Evolutionary conservation across 1,140 invertebrate species (phyloP), one percentile per base, ranked within the genome.

Genomic region (Aphelenchoides fujianensis): DNA sequence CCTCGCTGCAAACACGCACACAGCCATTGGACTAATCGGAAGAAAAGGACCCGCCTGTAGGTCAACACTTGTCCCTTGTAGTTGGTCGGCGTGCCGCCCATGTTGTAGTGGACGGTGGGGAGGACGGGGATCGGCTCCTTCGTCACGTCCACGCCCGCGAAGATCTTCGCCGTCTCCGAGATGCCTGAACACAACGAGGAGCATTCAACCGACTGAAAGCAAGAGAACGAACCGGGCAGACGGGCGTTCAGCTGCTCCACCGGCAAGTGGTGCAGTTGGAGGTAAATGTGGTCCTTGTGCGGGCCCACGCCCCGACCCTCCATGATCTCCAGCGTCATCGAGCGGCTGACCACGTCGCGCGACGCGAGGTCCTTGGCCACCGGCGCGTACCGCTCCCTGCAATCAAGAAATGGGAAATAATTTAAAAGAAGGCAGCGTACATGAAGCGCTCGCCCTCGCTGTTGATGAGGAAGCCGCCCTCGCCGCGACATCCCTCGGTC

Each of bases 311-410:
- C 95, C 74, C 94, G 88, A 85, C 94, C 96, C 87, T 98, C 95
- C 85, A 94, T 89, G 74, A 98, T 98, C 88, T 98, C 96, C 71
- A 98, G 90, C 1, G 95, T 97, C 91, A 96, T 97, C 1, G 95
- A 90, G 30, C 96, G 88, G 1, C 94, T 96, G 2, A 98, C 96
- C 23, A 98, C 95, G 86, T 98, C 96, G 75, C 95, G 88, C 9
- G 94, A 97, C 34, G 96, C 96, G 34, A 99, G 88, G 89, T 99
- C 96, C 86, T 98, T 98, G 9, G 95, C 96, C 70, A 92, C 92
- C 0, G 96, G 96, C 0, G 96, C 96, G 87, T 98, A 83, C 70
- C 94, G 89, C 87, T 98, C 95, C 96, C 98, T 98, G 85, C 97
- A 98, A 63, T 95, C 88, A 87, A 98, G 96, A 69, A 95, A 95